These are phyloP conservation scores for Cercopithecus mona DNA, from an alignment of 2,113 vertebrate genomes.

Conservation along the genomic window DNA sequence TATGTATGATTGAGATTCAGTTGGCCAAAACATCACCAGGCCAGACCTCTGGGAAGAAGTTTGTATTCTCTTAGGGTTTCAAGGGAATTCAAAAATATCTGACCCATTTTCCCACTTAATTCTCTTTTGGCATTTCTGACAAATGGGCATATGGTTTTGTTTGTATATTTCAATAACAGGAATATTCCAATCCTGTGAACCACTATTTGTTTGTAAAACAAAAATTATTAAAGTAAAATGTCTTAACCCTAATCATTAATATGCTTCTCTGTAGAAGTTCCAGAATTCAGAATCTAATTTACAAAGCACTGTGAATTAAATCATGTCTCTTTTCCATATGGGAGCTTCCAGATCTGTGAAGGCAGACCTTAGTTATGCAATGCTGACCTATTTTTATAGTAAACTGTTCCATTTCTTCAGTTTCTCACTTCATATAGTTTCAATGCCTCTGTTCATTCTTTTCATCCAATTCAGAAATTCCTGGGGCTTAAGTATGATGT, in stretches of 20 bases:
- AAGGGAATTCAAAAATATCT: neutral
- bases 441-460: neutral
- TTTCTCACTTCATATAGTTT: neutral
- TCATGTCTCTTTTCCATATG: neutral
- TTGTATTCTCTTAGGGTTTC: neutral
- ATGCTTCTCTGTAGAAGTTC: neutral
- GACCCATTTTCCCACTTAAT: neutral
- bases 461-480: neutral
- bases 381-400: neutral
- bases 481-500: neutral
- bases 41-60: neutral
- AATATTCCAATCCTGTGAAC: neutral
- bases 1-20: slow-evolving; percentile 66
- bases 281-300: slow-evolving; percentile 7
- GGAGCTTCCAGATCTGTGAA: neutral
- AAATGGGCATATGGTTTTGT: neutral
- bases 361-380: neutral
- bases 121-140: neutral
- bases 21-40: neutral
- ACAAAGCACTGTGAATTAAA: neutral
- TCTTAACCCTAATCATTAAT: neutral
- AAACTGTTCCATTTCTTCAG: neutral
- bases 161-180: neutral
- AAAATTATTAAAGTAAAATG: neutral
- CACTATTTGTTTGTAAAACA: neutral